Percentiles rank a stretch among this genome's conserved stretches.
These are phyloP conservation scores for Eumacrocentrus americanus DNA, from an alignment of 2,888 invertebrate genomes.

Conservation along the genomic window DNA sequence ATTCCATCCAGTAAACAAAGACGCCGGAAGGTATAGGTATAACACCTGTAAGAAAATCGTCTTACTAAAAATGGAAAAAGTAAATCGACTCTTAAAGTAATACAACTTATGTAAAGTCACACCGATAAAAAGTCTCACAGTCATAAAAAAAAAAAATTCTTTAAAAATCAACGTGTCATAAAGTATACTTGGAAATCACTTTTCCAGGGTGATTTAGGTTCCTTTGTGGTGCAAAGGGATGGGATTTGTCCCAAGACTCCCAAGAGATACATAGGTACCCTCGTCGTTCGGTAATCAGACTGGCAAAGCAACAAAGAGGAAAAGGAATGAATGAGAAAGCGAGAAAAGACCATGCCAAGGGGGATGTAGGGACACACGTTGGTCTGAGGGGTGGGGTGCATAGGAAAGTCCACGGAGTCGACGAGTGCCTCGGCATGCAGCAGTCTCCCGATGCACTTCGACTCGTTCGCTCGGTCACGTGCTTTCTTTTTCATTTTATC, in stretches of 20 bases:
- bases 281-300: conserved; percentile 2
- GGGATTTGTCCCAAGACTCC: no score
- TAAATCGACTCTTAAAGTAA: no score
- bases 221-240: no score
- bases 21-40: no score
- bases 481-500: conserved; percentile 5
- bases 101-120: no score
- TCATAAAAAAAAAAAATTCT: conserved; percentile 16
- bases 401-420: conserved; percentile 38
- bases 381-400: conserved; percentile 36
- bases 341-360: conserved; percentile 26
- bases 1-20: background rate
- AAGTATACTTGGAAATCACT: no score
- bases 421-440: conserved; percentile 31
- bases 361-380: conserved; percentile 33
- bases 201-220: no score
- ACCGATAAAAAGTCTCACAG: background rate
- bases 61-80: no score
- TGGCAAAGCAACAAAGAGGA: conserved; percentile 16
- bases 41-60: no score
- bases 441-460: conserved; percentile 53
- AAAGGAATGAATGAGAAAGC: no score
- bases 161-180: conserved; percentile 14
- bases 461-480: conserved; percentile 37
- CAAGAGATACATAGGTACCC: no score